Base-by-base conservation (phyloP, 2,113 vertebrate species). In the Centropus bengalensis region DNA sequence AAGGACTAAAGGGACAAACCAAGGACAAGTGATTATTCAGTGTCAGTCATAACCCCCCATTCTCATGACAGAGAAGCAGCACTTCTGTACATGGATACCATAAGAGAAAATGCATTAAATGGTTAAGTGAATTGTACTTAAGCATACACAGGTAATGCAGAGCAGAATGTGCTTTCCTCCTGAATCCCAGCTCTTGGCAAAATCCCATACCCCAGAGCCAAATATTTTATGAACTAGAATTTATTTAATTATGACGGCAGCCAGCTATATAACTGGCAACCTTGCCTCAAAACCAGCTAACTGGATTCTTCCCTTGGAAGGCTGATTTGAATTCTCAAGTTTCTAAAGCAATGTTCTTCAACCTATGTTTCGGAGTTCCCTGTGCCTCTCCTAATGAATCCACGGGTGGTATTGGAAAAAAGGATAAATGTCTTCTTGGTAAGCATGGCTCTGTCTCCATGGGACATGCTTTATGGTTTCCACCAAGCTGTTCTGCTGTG, bases 331-430 rank as follows among this genome's bases (percentile, higher is more conserved):
- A 9, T 64, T 63, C 70, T 70, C 10, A 1, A 0, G 54, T 58
- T 63, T 71, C 44, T 30, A 24, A 38, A 73, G 60, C 28, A 32
- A 14, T 32, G 22, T 9, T 33, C 62, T 64, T 58, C 19, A 6
- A 8, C 26, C 51, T 27, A 0, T 8, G n/a, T 16, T 45, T 64
- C 68, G 21, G 45, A 54, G 30, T 52, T 81, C 51, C 62, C 33
- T 49, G 40, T 27, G 33, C 24, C 10, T 1, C 26, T 60, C n/a
- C 80, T 47, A 11, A 16, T 22, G 71, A 54, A 42, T 55, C 54
- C n/a, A 12, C 0, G 2, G 3, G 5, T 49, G 82, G 18, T 10
- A 22, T 1, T n/a, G 26, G n/a, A 27, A n/a, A 36, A 11, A 14
- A 49, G 47, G 32, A 28, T 22, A 26, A 76, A 59, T 24, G 14